phyloP scores from a whole-genome alignment of 1,140 invertebrate species.

The Drosophila erecta region DNA sequence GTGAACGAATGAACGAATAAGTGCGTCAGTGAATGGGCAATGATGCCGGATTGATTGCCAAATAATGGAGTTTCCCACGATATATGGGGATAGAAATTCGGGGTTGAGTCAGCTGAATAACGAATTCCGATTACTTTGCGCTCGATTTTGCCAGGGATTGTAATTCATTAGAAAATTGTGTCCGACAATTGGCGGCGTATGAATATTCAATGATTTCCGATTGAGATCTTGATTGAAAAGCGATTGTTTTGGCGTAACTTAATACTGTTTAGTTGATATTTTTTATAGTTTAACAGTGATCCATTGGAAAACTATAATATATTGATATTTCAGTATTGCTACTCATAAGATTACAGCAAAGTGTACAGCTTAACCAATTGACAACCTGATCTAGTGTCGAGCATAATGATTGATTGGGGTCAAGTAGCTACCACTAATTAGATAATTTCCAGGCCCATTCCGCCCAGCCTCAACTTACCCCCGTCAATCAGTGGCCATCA shows the following conservation, averaged over 20 bases:
- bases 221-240: not conserved
- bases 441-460: constrained; percentile 9
- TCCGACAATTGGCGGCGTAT: constrained; percentile 6
- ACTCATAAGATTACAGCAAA: not conserved
- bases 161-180: not conserved
- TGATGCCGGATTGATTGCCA: constrained; percentile 41
- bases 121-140: constrained; percentile 14
- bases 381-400: not conserved
- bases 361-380: not conserved
- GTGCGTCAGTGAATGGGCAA: constrained; percentile 16
- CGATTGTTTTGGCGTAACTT: too few relatives aligned
- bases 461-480: not conserved
- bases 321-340: not conserved
- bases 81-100: too few relatives aligned
- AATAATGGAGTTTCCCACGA: constrained; percentile 20
- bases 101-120: too few relatives aligned
- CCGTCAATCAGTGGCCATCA: constrained; percentile 45
- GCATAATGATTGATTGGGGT: constrained; percentile 18
- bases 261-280: too few relatives aligned
- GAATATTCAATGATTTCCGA: constrained; percentile 5
- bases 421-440: constrained; percentile 24
- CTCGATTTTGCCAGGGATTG: constrained; percentile 8
- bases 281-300: too few relatives aligned
- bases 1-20: constrained; percentile 14
- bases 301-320: too few relatives aligned